Percentiles rank a stretch among this genome's conserved stretches.
Conservation (phyloP, 2,888 invertebrate species). For the Fabriciana adippe region DNA sequence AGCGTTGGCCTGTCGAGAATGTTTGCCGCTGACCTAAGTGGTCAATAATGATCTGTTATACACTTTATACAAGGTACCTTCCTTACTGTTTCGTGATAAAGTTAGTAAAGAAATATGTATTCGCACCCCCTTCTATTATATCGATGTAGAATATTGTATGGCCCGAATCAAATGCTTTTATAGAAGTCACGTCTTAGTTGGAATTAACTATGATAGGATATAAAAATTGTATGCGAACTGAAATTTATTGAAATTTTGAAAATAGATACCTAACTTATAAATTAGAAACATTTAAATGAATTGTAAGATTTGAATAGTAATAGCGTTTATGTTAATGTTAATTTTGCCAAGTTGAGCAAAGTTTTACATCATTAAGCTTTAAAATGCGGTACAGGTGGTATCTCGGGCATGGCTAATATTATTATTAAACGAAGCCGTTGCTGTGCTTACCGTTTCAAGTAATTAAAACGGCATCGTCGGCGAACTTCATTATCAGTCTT, state of each 20-base stretch:
- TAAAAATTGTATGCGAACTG: no score
- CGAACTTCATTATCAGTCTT: constrained; percentile 70
- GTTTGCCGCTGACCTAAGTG: constrained; percentile 78
- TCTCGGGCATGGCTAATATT: constrained; percentile 23
- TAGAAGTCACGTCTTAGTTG: no score
- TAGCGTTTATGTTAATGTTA: no score
- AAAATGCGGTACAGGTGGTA: constrained; percentile 15
- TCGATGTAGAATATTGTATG: background rate
- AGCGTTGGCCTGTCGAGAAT: constrained; percentile 79
- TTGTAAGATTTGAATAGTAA: background rate
- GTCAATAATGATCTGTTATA: constrained; percentile 79
- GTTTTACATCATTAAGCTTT: constrained; percentile 9
- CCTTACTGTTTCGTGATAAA: constrained; percentile 59
- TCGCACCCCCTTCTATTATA: constrained; percentile 22
- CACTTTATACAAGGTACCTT: constrained; percentile 65
- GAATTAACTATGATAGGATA: no score
- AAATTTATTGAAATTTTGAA: no score
- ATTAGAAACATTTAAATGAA: background rate
- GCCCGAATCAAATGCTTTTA: no score
- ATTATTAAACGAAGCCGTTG: constrained; percentile 33
- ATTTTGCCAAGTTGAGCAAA: no score
- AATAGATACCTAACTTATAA: no score
- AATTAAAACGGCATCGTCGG: constrained; percentile 71
- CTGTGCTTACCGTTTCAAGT: constrained; percentile 49
- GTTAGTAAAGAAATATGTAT: constrained; percentile 40